Percentiles rank a stretch among this genome's conserved stretches.
phyloP scores from a whole-genome alignment of 1,140 invertebrate genomes.

The Aphelenchoides fujianensis region DNA sequence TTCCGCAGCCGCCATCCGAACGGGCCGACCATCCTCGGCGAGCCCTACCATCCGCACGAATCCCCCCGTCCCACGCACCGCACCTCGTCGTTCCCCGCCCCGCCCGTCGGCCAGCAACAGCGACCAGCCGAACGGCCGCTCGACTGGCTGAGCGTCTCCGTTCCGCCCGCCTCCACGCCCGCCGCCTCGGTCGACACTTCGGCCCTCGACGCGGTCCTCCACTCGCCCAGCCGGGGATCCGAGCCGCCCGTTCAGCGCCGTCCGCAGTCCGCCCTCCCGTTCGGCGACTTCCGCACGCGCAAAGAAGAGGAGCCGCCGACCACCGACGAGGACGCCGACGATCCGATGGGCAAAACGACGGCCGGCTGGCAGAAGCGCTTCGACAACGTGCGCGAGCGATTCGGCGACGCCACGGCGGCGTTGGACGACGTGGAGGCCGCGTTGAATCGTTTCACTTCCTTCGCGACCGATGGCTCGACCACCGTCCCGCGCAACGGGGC shows the following conservation, averaged over 20 bases:
- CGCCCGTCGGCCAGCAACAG: background rate
- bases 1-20: background rate
- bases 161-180: constrained; percentile 2
- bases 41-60: background rate
- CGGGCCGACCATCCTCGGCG: background rate
- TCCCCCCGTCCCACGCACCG: constrained; percentile 8
- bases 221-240: constrained; percentile 3
- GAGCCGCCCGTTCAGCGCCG: constrained; percentile 2
- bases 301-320: background rate
- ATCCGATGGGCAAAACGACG: background rate
- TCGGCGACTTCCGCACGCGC: background rate
- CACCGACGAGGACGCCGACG: background rate
- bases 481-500: constrained; percentile 28
- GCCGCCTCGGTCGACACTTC: constrained; percentile 5
- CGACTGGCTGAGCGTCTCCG: background rate
- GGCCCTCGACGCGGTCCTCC: constrained; percentile 13
- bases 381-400: constrained; percentile 14
- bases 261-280: background rate
- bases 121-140: no score
- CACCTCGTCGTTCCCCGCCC: background rate
- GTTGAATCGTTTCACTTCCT: background rate
- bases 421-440: background rate
- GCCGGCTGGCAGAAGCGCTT: constrained; percentile 1
- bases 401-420: background rate
- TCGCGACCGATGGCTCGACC: constrained; percentile 31